phyloP scores from a whole-genome alignment of 2,797 vertebrate genomes.

The Brotula barbata region DNA sequence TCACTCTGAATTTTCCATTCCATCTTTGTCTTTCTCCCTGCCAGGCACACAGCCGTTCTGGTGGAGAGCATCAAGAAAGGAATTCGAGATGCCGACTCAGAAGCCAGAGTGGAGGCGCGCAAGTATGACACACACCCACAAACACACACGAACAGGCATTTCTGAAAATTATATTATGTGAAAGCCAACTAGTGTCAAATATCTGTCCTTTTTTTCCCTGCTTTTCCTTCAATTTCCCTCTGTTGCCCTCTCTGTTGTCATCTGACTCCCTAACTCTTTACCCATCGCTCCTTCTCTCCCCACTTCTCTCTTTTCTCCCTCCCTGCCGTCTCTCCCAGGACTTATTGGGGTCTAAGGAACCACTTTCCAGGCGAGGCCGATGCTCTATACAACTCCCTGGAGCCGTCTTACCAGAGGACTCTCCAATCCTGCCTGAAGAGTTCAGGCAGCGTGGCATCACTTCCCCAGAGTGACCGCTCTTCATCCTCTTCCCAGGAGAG shows the following conservation, averaged over 20 bases:
- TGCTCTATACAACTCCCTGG: conserved; percentile 91
- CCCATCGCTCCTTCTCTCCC: neutral
- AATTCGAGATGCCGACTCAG: conserved; percentile 94
- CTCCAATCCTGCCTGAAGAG: conserved; percentile 91
- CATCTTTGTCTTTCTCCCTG: neutral
- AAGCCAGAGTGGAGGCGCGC: conserved; percentile 95
- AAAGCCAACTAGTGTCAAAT: conserved; percentile 11
- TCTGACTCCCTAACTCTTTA: no score
- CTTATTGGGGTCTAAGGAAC: conserved; percentile 93
- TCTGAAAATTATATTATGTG: conserved; percentile 32
- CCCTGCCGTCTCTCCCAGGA: conserved; percentile 70
- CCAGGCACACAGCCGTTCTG: conserved; percentile 91
- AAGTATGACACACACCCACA: conserved; percentile 82
- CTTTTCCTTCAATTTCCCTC: neutral
- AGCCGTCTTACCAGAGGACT: conserved; percentile 91
- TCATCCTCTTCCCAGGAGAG: conserved; percentile 98
- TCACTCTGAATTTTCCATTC: conserved; percentile 2
- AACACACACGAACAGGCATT: neutral
- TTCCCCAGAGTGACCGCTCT: conserved; percentile 96
- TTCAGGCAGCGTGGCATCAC: conserved; percentile 92
- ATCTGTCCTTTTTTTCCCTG: conserved; percentile 4
- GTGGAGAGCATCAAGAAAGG: conserved; percentile 98
- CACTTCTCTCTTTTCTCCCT: neutral
- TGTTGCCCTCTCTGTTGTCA: neutral
- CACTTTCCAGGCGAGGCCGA: conserved; percentile 92